Evolutionary conservation across 1,140 invertebrate species (phyloP), one percentile per base, ranked within the genome.

Genomic region (Ladona fulva): DNA sequence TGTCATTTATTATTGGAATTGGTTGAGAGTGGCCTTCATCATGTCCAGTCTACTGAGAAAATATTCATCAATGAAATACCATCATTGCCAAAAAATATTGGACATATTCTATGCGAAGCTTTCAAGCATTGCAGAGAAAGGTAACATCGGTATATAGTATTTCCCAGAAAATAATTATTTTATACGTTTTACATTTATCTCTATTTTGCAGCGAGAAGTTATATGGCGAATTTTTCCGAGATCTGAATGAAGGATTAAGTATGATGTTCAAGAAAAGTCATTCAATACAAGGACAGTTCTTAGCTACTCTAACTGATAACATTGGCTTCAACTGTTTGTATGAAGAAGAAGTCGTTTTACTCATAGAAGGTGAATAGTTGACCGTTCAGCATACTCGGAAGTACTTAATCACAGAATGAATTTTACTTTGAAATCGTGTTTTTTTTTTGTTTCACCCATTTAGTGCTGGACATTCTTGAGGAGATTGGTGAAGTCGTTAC

Each of bases 111-210:
- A 22, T 76, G 24, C 24, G 74, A 76, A 42, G 29, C 78, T 19
- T 78, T 78, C 25, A 78, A 76, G 42, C 78, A 78, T 25, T 76
- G 74, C 42, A 78, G 42, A 76, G 75, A 78, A 66, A 66, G 52
- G 52, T 66, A 12, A 66, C 3, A 66, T 66, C 52, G n/a, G 16
- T 66, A 5, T 66, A 66, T 66, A 66, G 3, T 6, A 66, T 16
- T 66, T 6, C 3, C 5, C 12, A 66, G 1, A 66, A 66, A 66
- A 6, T 3, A 66, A 6, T 19, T 6, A 6, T 22, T 16, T 22
- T 12, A 12, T 66, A 5, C 14, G 14, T 12, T 6, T 22, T 12
- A 19, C 16, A 66, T 66, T 19, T 66, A 12, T 22, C 1, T 3
- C 29, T 37, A 52, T 52, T 19, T 66, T 66, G n/a, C n/a, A 78